phyloP scores from a whole-genome alignment of 2,797 vertebrate genomes.

The Squalus acanthias region DNA sequence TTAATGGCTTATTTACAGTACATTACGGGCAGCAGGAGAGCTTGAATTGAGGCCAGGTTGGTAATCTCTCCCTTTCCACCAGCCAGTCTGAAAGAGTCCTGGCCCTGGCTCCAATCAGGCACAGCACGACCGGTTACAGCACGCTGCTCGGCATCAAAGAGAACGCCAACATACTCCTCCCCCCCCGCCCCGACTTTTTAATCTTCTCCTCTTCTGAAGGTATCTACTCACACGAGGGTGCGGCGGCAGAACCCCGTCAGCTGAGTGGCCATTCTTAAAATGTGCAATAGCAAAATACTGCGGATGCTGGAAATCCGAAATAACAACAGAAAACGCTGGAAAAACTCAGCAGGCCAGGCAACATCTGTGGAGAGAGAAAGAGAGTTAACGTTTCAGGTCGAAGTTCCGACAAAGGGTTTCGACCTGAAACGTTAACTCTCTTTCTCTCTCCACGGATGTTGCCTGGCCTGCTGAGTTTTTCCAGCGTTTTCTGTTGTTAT shows the following conservation, averaged over 20 bases:
- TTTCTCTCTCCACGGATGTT: too few species aligned
- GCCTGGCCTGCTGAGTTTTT: too few species aligned
- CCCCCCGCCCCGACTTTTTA: background rate
- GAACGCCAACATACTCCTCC: background rate
- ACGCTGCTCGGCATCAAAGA: background rate
- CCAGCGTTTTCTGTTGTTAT: too few species aligned
- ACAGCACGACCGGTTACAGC: constrained; percentile 42
- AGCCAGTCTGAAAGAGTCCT: constrained; percentile 37
- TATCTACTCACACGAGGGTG: background rate
- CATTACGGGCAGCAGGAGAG: constrained; percentile 34
- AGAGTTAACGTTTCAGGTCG: too few species aligned
- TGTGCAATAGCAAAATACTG: background rate
- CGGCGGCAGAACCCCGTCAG: too few species aligned
- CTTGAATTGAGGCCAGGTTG: background rate
- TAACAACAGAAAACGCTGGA: too few species aligned
- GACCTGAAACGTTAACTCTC: too few species aligned
- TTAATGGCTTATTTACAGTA: constrained; percentile 34
- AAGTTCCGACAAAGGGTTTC: too few species aligned
- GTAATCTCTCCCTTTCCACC: background rate
- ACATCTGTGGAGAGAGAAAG: too few species aligned
- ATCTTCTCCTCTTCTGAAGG: background rate
- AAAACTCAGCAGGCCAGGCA: too few species aligned
- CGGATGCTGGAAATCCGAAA: too few species aligned
- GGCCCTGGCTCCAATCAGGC: constrained; percentile 40
- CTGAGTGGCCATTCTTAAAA: background rate